These are phyloP conservation scores for Drosophila santomea DNA, from an alignment of 1,140 invertebrate species.

Conservation along the genomic window DNA sequence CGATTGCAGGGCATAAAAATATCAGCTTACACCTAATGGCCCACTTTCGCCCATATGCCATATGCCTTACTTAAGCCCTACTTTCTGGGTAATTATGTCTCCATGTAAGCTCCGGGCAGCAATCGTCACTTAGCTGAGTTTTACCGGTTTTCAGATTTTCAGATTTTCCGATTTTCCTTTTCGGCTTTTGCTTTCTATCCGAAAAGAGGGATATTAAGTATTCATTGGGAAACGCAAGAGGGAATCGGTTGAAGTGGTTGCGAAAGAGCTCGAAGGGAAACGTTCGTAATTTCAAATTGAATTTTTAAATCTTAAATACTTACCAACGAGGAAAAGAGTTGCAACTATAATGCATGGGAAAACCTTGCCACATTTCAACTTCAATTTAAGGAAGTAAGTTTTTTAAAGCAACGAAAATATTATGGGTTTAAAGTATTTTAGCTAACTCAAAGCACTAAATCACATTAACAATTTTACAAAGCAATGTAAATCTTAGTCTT, in stretches of 20 bases:
- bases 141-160: background rate
- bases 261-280: background rate
- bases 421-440: too few species aligned
- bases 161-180: slow-evolving; percentile 27
- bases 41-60: slow-evolving; percentile 19
- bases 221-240: background rate
- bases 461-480: too few species aligned
- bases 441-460: too few species aligned
- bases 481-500: too few species aligned
- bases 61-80: background rate
- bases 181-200: background rate
- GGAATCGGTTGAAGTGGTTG: background rate
- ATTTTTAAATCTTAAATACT: background rate
- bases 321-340: background rate
- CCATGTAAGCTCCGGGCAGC: slow-evolving; percentile 30
- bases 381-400: too few species aligned
- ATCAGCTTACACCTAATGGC: slow-evolving; percentile 51
- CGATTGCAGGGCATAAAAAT: slow-evolving; percentile 3
- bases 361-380: too few species aligned
- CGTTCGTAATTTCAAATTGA: background rate
- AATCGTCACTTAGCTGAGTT: slow-evolving; percentile 28
- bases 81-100: slow-evolving; percentile 45
- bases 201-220: background rate
- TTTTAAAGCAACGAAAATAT: too few species aligned
- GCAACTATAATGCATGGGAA: too few species aligned